Conservation (phyloP, 2,797 vertebrate genomes). For the Pantherophis alleghaniensis region DNA sequence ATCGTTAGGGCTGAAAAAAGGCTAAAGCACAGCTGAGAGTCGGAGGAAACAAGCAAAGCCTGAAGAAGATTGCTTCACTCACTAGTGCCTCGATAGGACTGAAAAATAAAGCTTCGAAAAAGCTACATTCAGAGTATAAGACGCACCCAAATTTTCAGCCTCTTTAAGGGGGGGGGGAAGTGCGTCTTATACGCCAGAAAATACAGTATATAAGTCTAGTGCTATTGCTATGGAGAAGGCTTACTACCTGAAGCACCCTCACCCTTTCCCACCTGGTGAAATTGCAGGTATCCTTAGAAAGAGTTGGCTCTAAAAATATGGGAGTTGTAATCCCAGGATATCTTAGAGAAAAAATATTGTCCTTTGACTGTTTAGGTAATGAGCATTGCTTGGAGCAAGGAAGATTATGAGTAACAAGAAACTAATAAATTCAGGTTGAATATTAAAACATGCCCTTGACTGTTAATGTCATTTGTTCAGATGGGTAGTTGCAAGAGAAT, state of each 20-base stretch:
- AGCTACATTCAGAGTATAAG: too few species aligned
- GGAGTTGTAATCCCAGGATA: not conserved
- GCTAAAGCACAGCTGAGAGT: too few species aligned
- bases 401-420: not conserved
- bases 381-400: not conserved
- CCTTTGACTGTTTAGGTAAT: not conserved
- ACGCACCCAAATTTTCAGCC: too few species aligned
- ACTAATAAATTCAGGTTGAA: not conserved
- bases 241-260: not conserved
- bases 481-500: not conserved
- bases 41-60: too few species aligned
- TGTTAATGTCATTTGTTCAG: not conserved
- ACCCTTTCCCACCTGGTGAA: not conserved
- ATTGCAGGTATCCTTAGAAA: not conserved
- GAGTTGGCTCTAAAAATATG: not conserved
- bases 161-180: too few species aligned
- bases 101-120: too few species aligned
- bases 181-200: too few species aligned
- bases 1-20: too few species aligned
- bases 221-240: not conserved
- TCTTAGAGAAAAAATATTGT: not conserved
- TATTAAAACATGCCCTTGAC: not conserved
- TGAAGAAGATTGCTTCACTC: too few species aligned
- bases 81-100: too few species aligned
- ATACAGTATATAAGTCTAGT: too few species aligned